Evolutionary conservation across 1,140 invertebrate genomes (phyloP).

Genomic region (Bombus cullumanus): DNA sequence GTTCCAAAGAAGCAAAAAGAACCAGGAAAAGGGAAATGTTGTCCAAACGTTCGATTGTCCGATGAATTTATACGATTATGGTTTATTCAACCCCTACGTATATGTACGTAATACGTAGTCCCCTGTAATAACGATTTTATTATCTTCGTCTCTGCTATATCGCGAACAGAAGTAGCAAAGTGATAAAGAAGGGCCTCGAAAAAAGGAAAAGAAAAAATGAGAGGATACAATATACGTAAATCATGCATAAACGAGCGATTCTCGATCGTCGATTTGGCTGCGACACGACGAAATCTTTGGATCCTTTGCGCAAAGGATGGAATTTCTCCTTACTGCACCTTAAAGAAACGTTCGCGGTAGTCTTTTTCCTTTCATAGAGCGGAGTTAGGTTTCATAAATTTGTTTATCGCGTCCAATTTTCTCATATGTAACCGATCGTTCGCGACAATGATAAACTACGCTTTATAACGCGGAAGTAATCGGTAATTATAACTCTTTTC

Average conservation of each 20-base stretch:
- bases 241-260: constrained; percentile 48
- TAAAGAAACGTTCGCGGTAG: neutral
- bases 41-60: too few species aligned
- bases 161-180: neutral
- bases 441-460: fast-evolving
- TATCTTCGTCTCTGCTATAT: neutral
- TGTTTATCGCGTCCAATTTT: neutral
- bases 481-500: neutral
- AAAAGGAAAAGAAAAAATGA: neutral
- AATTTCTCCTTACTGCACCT: constrained; percentile 54
- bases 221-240: constrained; percentile 44
- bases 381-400: neutral
- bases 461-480: neutral
- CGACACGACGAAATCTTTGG: constrained; percentile 46
- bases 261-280: constrained; percentile 39
- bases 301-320: constrained; percentile 47
- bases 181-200: neutral
- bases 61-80: neutral
- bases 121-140: too few species aligned
- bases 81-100: neutral
- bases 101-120: too few species aligned
- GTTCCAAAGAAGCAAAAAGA: too few species aligned
- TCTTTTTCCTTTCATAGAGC: neutral
- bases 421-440: neutral
- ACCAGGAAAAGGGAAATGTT: too few species aligned